phyloP scores from a whole-genome alignment of 2,113 vertebrate species.

The Pipra filicauda region DNA sequence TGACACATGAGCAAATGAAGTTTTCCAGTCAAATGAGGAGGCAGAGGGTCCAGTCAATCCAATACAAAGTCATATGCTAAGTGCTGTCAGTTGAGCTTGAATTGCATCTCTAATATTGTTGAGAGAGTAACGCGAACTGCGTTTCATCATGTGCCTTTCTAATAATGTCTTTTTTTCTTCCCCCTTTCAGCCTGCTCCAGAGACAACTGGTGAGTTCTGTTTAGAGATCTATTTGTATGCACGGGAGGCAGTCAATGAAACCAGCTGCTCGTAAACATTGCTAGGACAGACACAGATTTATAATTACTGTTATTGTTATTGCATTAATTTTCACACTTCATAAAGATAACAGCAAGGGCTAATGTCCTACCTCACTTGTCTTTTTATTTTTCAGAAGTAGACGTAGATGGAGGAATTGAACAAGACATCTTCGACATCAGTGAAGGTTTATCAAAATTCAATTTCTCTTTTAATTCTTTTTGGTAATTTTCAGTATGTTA shows the following conservation, averaged over 20 bases:
- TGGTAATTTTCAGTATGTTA: not conserved
- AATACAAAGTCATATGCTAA: not conserved
- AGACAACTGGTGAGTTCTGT: constrained; percentile 74
- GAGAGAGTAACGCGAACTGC: not conserved
- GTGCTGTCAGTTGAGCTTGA: constrained; percentile 1
- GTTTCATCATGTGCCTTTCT: constrained; percentile 22
- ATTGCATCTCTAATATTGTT: not conserved
- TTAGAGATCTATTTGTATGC: constrained; percentile 54
- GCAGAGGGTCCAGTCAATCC: not conserved
- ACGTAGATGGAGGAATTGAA: constrained; percentile 83
- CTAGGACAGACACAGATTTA: constrained; percentile 52
- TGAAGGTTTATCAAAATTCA: constrained; percentile 78
- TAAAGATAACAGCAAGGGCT: constrained; percentile 54
- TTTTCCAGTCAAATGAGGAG: not conserved
- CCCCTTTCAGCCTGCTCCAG: constrained; percentile 66
- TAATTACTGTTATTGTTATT: constrained; percentile 58
- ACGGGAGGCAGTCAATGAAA: constrained; percentile 27
- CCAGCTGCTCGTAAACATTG: constrained; percentile 23
- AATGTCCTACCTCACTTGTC: constrained; percentile 33
- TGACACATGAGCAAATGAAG: not conserved
- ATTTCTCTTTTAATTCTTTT: not conserved
- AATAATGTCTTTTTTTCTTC: constrained; percentile 61
- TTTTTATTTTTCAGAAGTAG: constrained; percentile 75
- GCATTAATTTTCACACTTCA: constrained; percentile 59
- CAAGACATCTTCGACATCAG: constrained; percentile 93